A percentile compares a stretch with the other conserved stretches of the same genome.
Conservation (phyloP, 2,113 vertebrate species). For the Hippolais icterina region DNA sequence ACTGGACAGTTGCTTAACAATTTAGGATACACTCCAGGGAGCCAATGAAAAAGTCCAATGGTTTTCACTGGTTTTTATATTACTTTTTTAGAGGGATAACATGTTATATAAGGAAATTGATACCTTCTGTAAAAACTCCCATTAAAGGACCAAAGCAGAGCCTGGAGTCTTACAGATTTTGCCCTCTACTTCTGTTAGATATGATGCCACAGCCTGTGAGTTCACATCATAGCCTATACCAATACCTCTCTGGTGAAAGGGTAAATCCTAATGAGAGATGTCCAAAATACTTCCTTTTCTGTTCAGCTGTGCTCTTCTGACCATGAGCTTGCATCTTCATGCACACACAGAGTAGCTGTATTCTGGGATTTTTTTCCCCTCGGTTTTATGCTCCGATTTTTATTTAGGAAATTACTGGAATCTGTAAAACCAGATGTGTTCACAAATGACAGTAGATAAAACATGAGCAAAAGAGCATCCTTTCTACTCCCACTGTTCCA, state of each 20-base stretch:
- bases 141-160: not conserved
- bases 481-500: not conserved
- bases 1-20: not conserved
- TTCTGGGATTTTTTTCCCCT: accelerated
- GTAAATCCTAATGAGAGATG: not conserved
- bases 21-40: not conserved
- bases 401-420: not conserved
- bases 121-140: not conserved
- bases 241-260: not conserved
- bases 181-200: not conserved
- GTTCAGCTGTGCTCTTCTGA: not conserved
- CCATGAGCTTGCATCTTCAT: not conserved
- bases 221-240: not conserved
- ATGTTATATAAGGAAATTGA: not conserved
- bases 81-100: not conserved
- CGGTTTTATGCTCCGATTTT: not conserved
- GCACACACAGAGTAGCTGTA: not conserved
- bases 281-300: not conserved
- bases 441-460: not conserved
- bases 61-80: not conserved
- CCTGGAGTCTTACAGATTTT: not conserved
- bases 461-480: not conserved
- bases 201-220: not conserved
- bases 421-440: not conserved
- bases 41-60: not conserved